Conservation (phyloP, 2,797 vertebrate species). For the Orientallactaga sibirica region DNA sequence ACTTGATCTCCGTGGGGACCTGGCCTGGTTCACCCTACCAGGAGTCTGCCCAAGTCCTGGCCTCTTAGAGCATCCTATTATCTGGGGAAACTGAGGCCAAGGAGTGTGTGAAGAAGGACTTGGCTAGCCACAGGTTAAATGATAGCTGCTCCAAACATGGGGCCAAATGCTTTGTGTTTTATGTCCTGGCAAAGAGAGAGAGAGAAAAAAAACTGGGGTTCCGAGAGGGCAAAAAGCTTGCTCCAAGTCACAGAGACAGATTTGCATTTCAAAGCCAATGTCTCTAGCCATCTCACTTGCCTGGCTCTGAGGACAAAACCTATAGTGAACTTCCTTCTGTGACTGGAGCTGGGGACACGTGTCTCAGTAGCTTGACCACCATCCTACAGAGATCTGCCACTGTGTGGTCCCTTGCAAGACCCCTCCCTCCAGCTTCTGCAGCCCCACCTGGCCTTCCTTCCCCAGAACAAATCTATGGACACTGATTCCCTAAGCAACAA, state of each 20-base stretch:
- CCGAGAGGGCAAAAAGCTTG: constrained; percentile 13
- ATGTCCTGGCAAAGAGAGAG: not conserved
- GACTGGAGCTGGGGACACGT: not conserved
- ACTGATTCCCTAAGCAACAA: too few relatives aligned
- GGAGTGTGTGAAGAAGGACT: not conserved
- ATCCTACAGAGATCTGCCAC: not conserved
- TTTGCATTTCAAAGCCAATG: not conserved
- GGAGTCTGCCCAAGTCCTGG: not conserved
- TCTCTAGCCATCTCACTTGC: not conserved
- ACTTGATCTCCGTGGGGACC: constrained; percentile 74
- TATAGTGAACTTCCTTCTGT: too few relatives aligned
- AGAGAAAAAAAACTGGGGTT: not conserved
- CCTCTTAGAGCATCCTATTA: not conserved
- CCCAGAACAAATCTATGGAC: too few relatives aligned
- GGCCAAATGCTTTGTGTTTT: not conserved
- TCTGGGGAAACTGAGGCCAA: constrained; percentile 26
- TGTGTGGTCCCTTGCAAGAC: too few relatives aligned
- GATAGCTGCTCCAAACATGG: not conserved
- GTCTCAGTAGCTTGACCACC: not conserved
- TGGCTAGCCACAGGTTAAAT: not conserved
- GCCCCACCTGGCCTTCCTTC: too few relatives aligned
- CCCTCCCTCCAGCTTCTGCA: not conserved
- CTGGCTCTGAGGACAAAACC: not conserved
- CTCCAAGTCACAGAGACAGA: not conserved
- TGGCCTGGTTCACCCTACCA: not conserved